Conservation (phyloP, 2,797 vertebrate genomes). For the Danionella dracula region DNA sequence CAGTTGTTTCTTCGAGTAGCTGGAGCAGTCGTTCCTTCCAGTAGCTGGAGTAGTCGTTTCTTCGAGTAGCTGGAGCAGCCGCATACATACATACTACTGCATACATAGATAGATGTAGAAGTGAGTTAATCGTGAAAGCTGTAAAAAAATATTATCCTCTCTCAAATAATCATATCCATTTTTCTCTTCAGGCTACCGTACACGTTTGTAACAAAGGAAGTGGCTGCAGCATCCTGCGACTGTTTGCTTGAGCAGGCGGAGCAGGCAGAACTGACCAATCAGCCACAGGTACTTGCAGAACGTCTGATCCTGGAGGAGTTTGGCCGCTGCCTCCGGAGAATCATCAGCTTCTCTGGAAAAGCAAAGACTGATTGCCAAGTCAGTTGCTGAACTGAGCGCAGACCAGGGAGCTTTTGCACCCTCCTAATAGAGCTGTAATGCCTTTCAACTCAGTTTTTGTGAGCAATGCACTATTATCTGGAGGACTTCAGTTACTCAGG, state of each 20-base stretch:
- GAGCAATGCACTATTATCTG: conserved; percentile 17
- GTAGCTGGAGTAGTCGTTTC: too few species aligned
- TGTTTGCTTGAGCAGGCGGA: conserved; percentile 93
- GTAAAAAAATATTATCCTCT: too few species aligned
- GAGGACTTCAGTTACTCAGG: conserved; percentile 51
- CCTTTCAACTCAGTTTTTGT: too few species aligned
- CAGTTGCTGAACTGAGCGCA: conserved; percentile 75
- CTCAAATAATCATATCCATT: too few species aligned
- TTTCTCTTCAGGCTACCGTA: conserved; percentile 79
- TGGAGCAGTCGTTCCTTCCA: too few species aligned
- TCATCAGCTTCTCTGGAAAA: conserved; percentile 94
- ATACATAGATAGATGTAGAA: too few species aligned
- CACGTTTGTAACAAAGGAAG: conserved; percentile 94
- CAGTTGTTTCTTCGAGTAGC: too few species aligned
- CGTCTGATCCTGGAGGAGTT: conserved; percentile 95
- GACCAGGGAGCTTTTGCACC: background rate
- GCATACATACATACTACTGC: too few species aligned
- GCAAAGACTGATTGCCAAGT: conserved; percentile 90
- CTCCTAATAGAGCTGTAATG: too few species aligned
- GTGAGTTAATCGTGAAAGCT: too few species aligned
- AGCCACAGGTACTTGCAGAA: conserved; percentile 83
- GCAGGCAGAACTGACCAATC: conserved; percentile 80
- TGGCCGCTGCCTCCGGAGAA: conserved; percentile 93
- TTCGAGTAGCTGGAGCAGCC: too few species aligned
- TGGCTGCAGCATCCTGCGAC: conserved; percentile 89